Evolutionary conservation across 2,888 invertebrate species (phyloP), one percentile per base, ranked within the genome.

Genomic region (Embidobia sp.): DNA sequence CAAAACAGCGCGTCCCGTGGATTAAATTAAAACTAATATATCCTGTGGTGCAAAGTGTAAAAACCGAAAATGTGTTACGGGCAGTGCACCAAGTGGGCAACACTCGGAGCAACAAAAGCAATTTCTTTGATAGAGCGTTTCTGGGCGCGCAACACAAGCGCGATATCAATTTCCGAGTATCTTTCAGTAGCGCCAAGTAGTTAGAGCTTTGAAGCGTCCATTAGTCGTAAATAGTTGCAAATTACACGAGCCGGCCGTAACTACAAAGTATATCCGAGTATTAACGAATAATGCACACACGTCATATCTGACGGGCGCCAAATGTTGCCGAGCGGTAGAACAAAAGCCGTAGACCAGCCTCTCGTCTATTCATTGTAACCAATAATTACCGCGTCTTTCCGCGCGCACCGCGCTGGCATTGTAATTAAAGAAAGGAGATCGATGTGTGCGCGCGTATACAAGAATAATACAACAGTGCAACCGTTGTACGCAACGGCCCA

Each of bases 341-440:
- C 81, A 83, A 84, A 74, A 48, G 66, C 53, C 64, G 64, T 66
- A 55, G 51, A 67, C 55, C 72, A 80, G 64, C 67, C 73, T 51
- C 77, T 80, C 79, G 44, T 63, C 75, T 80, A 79, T 82, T 84
- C 82, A 84, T 82, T 84, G 84, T 84, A 86, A 86, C 85, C 83
- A 85, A 85, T 85, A 86, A 87, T 87, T 87, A 87, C 83, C 78
- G 80, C 79, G 84, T 84, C 86, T 81, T 78, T 77, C 79, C 81
- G 75, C 79, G 76, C 77, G 76, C 81, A 72, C 77, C 74, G 59
- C 74, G 59, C 72, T 67, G 67, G 84, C 83, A 85, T 86, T 85
- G 85, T 86, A 85, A 86, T 86, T 87, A 86, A 85, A 85, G 85
- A 85, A 87, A 85, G 80, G 85, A 80, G 80, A 73, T 66, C 57